Percentiles rank a stretch among this genome's conserved stretches.
Conservation (phyloP, 2,888 invertebrate species). For the Hecatera dysodea region DNA sequence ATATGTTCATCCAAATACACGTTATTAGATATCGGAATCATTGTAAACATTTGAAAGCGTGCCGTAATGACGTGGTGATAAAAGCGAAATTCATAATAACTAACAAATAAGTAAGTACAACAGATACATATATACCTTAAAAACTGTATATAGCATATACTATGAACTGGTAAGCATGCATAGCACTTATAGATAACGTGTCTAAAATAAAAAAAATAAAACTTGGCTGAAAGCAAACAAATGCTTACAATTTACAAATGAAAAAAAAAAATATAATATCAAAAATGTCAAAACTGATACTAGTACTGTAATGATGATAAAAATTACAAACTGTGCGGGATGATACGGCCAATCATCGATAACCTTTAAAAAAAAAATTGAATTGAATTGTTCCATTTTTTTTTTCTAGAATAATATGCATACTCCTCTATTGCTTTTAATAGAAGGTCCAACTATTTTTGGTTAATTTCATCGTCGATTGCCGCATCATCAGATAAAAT, state of each 20-base stretch:
- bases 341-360: constrained; percentile 38
- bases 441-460: constrained; percentile 45
- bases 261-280: constrained; percentile 68
- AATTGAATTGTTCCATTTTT: not conserved
- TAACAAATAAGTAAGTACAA: constrained; percentile 90
- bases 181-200: constrained; percentile 82
- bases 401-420: constrained; percentile 45
- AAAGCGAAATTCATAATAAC: constrained; percentile 82
- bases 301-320: constrained; percentile 63
- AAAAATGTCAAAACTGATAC: constrained; percentile 60
- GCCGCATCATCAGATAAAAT: constrained; percentile 50
- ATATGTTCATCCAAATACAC: constrained; percentile 84
- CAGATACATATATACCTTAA: constrained; percentile 87
- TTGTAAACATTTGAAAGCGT: constrained; percentile 91
- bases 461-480: constrained; percentile 12
- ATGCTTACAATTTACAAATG: constrained; percentile 91
- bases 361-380: not conserved
- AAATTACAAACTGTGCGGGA: constrained; percentile 49
- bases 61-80: constrained; percentile 86
- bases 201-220: constrained; percentile 70
- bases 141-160: constrained; percentile 85
- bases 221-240: constrained; percentile 89
- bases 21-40: constrained; percentile 77
- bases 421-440: constrained; percentile 50
- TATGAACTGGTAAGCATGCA: constrained; percentile 91